Conservation (phyloP, 2,888 invertebrate species). For the Apantesis nais region DNA sequence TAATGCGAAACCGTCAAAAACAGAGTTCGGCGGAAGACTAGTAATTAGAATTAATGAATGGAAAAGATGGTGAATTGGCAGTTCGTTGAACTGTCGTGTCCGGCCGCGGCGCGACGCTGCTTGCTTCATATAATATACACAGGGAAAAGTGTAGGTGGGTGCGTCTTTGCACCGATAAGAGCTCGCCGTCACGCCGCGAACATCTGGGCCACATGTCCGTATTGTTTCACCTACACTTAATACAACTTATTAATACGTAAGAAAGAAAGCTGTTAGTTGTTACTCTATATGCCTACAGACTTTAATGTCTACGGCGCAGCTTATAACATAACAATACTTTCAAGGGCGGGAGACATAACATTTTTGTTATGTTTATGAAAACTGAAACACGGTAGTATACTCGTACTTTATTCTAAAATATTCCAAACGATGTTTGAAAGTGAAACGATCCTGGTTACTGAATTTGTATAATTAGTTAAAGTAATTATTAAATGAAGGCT, state of each 20-base stretch:
- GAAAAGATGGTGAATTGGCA: constrained; percentile 43
- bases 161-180: constrained; percentile 60
- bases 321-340: not conserved
- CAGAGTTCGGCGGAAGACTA: constrained; percentile 25
- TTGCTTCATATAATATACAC: constrained; percentile 23
- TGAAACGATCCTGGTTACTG: not conserved
- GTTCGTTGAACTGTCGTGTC: constrained; percentile 53
- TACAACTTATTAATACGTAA: not conserved
- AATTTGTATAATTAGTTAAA: not conserved
- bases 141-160: constrained; percentile 43
- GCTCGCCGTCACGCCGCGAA: constrained; percentile 64
- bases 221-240: constrained; percentile 50
- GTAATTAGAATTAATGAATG: constrained; percentile 40
- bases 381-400: not conserved
- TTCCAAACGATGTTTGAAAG: not conserved
- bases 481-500: too few species aligned
- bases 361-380: not conserved
- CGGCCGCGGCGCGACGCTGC: constrained; percentile 33
- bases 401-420: too few species aligned
- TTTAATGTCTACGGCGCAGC: not conserved
- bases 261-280: not conserved
- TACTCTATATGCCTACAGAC: not conserved
- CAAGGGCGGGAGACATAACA: not conserved
- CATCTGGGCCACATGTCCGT: constrained; percentile 63
- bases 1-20: not conserved